Base-by-base conservation (phyloP, 2,797 vertebrate genomes). In the Balearica regulorum region DNA sequence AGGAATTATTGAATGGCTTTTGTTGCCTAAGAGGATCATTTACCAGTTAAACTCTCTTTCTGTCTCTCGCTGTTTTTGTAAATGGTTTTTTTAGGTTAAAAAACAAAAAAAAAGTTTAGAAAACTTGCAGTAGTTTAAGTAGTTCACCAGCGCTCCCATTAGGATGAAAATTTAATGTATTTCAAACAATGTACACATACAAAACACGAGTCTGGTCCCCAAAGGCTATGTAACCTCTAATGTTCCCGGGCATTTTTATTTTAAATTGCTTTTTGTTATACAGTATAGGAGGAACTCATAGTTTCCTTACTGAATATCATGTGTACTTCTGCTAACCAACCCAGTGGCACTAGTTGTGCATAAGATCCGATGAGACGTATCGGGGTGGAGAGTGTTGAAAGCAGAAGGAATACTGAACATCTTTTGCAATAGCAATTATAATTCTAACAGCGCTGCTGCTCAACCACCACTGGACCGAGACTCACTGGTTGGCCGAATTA, bases 1-100 rank as follows among this genome's bases (percentile, higher is more conserved):
- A 87, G 84, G 71, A 91, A 62, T 79, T 92, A 60, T 61, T 95
- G 82, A 97, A 93, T 89, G 61, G 24, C 64, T 83, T 89, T 89
- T 89, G 26, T 64, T 95, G 68, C 79, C 44, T 49, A 84, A 81
- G 48, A 68, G 49, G 69, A 87, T 83, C 1, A 39, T 70, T 53
- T 83, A 19, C 8, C 44, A 81, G 49, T 89, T 85, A 68, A 87
- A 49, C 35, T 73, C 10, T 37, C 16, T 35, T 39, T 71, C 58
- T 35, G 33, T 65, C 57, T 86, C n/a, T 89, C 28, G 3, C 44
- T 91, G 55, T 2, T 89, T 82, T 77, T 82, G 16, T 58, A 76
- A 95, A 79, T 64, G 31, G 3, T 49, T 91, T 81, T 65, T 65
- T 53, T 39, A 39, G 14, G 13, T 49, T 54, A 31, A 35, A 33